These are phyloP conservation scores for Leptopilina clavipes DNA, from an alignment of 1,140 invertebrate species.

Conservation along the genomic window DNA sequence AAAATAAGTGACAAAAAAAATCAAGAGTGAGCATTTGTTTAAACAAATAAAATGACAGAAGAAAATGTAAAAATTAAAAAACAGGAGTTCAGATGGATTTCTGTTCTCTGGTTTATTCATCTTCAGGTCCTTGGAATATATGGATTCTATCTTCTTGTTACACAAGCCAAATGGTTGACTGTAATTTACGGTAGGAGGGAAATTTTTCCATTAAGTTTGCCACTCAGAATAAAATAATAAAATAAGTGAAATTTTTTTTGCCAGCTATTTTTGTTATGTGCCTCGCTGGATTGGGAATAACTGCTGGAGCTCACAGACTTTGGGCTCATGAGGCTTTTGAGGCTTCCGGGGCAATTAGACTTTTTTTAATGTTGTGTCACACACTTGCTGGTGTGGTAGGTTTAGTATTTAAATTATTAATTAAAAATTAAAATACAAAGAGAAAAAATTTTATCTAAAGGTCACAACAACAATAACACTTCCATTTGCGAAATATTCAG, in stretches of 20 bases:
- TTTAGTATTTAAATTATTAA: constrained; percentile 10
- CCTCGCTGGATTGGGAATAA: constrained; percentile 82
- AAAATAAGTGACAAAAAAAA: background rate
- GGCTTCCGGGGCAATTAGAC: constrained; percentile 80
- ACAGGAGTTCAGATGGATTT: constrained; percentile 73
- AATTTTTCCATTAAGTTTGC: constrained; percentile 30
- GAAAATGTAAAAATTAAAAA: constrained; percentile 44
- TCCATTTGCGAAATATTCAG: too few species aligned
- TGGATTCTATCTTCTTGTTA: constrained; percentile 77
- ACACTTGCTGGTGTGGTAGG: constrained; percentile 89
- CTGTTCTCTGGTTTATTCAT: constrained; percentile 81
- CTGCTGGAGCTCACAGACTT: constrained; percentile 90
- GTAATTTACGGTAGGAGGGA: constrained; percentile 32
- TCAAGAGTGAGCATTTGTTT: background rate
- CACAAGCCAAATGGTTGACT: constrained; percentile 78
- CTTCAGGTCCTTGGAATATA: constrained; percentile 80
- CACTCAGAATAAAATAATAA: background rate
- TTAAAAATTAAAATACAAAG: too few species aligned
- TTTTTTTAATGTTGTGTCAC: constrained; percentile 87
- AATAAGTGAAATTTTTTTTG: constrained; percentile 51
- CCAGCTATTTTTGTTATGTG: constrained; percentile 78
- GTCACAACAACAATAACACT: too few species aligned
- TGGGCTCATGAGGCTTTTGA: constrained; percentile 92
- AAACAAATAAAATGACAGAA: constrained; percentile 44
- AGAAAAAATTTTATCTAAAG: too few species aligned